These are phyloP conservation scores for Phalacrocorax brasilianus DNA, from an alignment of 2,113 vertebrate species.

Conservation along the genomic window DNA sequence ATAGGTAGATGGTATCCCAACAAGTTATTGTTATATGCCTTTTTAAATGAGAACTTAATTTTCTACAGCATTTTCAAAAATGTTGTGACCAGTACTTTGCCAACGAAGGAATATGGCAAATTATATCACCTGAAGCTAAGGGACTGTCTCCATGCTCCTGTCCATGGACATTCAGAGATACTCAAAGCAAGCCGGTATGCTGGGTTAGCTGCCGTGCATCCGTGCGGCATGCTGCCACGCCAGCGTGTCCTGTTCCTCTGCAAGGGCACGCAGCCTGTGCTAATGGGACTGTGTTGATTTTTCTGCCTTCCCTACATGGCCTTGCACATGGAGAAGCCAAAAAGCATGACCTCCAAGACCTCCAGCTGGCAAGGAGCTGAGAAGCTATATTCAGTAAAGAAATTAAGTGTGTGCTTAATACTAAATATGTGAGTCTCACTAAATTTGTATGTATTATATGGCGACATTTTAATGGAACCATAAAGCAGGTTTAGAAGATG, in stretches of 20 bases:
- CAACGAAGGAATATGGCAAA: rapidly evolving
- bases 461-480: not conserved
- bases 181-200: not conserved
- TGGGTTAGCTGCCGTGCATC: not conserved
- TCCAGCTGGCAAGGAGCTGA: not conserved
- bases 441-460: not conserved
- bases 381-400: not conserved
- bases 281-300: not conserved
- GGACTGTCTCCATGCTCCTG: rapidly evolving
- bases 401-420: not conserved
- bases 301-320: rapidly evolving
- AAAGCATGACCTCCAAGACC: not conserved
- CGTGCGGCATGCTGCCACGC: not conserved
- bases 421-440: not conserved
- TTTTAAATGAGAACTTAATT: not conserved
- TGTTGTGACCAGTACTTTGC: not conserved
- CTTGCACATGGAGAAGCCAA: not conserved
- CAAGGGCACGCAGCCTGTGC: not conserved
- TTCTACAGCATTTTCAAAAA: not conserved
- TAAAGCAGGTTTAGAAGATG: not conserved
- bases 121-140: rapidly evolving
- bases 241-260: not conserved
- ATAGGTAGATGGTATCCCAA: not conserved
- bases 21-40: rapidly evolving
- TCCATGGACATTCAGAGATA: not conserved